Percentiles rank a stretch among this genome's conserved stretches.
Evolutionary conservation across 2,113 vertebrate genomes (phyloP).

Genomic region (Varanus komodoensis): DNA sequence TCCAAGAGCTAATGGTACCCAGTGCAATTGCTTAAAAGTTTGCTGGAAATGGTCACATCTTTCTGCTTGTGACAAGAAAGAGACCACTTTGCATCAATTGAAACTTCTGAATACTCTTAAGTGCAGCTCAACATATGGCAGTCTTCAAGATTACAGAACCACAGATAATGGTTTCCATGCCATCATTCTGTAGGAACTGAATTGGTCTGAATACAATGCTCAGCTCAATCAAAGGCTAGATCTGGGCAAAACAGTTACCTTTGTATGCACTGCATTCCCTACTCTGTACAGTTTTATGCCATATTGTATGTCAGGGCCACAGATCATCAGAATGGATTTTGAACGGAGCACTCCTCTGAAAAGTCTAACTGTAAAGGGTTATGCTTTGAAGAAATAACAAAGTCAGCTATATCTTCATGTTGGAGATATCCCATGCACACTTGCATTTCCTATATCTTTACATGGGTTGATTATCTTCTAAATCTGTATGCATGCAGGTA

Average conservation of each 20-base stretch:
- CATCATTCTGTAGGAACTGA: neutral
- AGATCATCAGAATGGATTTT: neutral
- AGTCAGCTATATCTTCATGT: neutral
- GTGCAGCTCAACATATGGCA: neutral
- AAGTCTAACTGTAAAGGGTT: neutral
- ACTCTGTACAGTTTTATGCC: neutral
- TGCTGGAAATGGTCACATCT: neutral
- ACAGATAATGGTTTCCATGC: neutral
- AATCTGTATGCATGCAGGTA: neutral
- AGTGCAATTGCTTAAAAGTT: neutral
- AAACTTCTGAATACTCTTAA: neutral
- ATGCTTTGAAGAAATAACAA: neutral
- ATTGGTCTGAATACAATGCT: neutral
- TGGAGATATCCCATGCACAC: neutral
- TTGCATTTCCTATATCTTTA: neutral
- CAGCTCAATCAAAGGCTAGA: neutral
- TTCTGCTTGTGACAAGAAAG: neutral
- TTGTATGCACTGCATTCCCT: too few species aligned
- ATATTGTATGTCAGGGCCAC: neutral
- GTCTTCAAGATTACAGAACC: neutral
- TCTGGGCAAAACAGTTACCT: neutral
- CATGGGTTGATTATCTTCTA: slow-evolving; percentile 20
- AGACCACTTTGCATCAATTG: neutral
- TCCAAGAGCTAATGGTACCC: too few species aligned
- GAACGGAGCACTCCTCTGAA: neutral